Evolutionary conservation across 2,888 invertebrate genomes (phyloP).

Genomic region (Papilio gigon): DNA sequence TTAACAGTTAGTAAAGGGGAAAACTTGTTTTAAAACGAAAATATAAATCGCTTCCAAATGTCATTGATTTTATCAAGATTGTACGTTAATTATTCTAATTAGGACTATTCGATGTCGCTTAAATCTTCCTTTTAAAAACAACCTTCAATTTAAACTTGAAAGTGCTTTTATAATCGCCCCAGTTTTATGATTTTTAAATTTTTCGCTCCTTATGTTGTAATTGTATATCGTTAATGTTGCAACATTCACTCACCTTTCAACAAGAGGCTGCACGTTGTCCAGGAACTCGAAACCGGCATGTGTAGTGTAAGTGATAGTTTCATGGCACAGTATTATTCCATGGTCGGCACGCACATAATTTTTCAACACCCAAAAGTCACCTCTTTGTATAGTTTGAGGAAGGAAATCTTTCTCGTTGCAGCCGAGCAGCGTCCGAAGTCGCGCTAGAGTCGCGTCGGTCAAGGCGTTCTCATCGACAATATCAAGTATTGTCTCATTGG

Average conservation of each 20-base stretch:
- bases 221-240: background rate
- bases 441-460: constrained; percentile 65
- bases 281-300: constrained; percentile 96
- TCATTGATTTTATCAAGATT: constrained; percentile 6
- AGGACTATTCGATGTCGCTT: background rate
- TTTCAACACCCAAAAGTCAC: constrained; percentile 94
- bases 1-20: constrained; percentile 18
- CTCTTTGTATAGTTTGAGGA: constrained; percentile 86
- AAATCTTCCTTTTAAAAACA: background rate
- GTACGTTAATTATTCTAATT: constrained; percentile 8
- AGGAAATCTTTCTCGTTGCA: constrained; percentile 85
- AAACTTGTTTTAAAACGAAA: constrained; percentile 3
- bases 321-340: constrained; percentile 87
- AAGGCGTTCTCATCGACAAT: constrained; percentile 69
- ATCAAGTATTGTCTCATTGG: constrained; percentile 64
- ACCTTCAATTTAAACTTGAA: background rate
- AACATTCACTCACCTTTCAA: constrained; percentile 83
- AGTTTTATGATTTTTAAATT: background rate
- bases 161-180: background rate
- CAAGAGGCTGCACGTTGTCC: constrained; percentile 92
- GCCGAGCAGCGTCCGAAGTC: constrained; percentile 77
- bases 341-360: constrained; percentile 91
- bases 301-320: constrained; percentile 94
- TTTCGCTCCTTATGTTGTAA: background rate
- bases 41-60: background rate